Conservation (phyloP, 2,113 vertebrate species). For the Mus spicilegus region DNA sequence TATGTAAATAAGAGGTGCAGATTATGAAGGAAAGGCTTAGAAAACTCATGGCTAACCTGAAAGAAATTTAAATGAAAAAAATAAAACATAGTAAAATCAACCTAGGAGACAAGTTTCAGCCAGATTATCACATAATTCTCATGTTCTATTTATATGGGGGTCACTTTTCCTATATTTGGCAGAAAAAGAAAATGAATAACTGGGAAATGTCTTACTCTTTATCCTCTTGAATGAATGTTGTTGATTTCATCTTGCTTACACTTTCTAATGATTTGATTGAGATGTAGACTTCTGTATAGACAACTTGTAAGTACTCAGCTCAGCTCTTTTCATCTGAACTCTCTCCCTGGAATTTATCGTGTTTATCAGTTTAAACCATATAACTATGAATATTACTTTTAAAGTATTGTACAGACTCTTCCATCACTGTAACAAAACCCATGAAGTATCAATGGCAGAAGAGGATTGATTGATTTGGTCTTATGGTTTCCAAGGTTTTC, state of each 20-base stretch:
- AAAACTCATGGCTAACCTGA: not conserved
- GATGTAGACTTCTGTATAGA: not conserved
- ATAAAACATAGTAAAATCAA: not conserved
- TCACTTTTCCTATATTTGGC: not conserved
- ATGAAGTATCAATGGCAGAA: not conserved
- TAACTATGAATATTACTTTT: not conserved
- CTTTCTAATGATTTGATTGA: slow-evolving; percentile 38
- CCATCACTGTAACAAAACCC: not conserved
- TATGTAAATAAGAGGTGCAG: not conserved
- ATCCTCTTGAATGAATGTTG: not conserved
- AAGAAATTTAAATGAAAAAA: not conserved
- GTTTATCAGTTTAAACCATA: not conserved
- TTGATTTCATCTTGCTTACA: not conserved
- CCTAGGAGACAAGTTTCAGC: not conserved
- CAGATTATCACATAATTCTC: not conserved
- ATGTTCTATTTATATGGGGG: not conserved
- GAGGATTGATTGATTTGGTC: not conserved
- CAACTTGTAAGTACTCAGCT: not conserved
- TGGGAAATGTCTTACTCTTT: not conserved
- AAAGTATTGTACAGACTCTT: not conserved
- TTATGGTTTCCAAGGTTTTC: not conserved
- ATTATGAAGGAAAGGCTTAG: not conserved
- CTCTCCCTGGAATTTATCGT: not conserved
- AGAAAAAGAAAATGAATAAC: not conserved
- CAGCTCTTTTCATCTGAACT: not conserved